Evolutionary conservation across 2,113 vertebrate species (phyloP).

Genomic region (Chrysemys picta): DNA sequence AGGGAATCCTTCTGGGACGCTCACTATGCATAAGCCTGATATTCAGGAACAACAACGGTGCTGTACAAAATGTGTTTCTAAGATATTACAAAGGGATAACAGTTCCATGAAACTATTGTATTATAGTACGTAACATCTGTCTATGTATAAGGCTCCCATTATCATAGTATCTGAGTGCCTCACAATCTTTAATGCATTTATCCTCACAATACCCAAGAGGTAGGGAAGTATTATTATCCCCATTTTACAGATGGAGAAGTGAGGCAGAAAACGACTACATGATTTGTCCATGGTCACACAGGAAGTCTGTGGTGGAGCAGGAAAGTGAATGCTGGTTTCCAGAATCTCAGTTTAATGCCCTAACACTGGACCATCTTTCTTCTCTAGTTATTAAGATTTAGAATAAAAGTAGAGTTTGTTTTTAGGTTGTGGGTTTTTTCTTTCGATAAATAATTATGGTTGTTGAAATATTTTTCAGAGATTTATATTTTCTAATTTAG

Average conservation of each 20-base stretch:
- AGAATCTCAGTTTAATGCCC: neutral
- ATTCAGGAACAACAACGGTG: neutral
- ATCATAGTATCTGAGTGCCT: neutral
- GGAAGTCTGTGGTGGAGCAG: accelerated
- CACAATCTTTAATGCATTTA: neutral
- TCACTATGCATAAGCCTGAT: neutral
- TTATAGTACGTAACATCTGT: neutral
- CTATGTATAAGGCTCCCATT: neutral
- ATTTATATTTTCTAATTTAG: neutral
- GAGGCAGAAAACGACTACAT: neutral
- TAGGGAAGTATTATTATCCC: neutral
- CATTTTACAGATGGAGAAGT: neutral
- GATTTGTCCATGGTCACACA: neutral
- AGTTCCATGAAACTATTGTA: neutral
- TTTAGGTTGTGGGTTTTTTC: accelerated
- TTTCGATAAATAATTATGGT: neutral
- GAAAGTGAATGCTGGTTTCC: neutral
- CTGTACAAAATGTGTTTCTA: neutral
- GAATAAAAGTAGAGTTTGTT: neutral
- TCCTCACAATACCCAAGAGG: neutral
- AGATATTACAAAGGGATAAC: neutral
- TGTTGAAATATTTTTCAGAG: neutral
- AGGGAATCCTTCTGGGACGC: neutral
- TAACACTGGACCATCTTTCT: neutral
- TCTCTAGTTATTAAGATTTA: neutral